Base-by-base conservation (phyloP, 2,797 vertebrate species). In the Mycteria americana region DNA sequence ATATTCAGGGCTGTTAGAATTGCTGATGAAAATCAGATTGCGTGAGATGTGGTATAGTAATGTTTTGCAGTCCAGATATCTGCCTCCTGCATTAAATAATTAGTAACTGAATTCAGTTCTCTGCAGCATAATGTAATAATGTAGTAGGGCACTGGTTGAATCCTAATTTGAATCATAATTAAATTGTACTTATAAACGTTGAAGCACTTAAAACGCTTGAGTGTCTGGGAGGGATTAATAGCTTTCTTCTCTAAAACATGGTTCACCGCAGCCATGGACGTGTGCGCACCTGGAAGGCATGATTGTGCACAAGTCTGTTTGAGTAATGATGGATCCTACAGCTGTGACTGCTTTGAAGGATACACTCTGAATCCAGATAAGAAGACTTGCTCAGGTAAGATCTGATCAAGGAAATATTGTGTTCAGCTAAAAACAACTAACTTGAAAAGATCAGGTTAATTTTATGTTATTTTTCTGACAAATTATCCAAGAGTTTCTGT, bases 301-400 rank as follows among this genome's bases (percentile, higher is more conserved):
- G 97, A 97, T 21, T 99, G 99, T 89, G 98, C 99, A 60, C 99
- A 99, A 53, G 92, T 99, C 76, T 99, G 99, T 95, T 97, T 99
- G 95, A 98, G 97, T 35, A 98, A 85, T 6, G 97, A 89, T 10
- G 96, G 97, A 67, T 98, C 98, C 14, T 98, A 98, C 92, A 95
- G 93, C 96, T 99, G 99, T 81, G 97, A 96, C 91, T 99, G 99
- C 97, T 98, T 94, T 4, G 88, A 95, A 21, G 99, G 99, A n/a
- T 99, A 98, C 37, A 84, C 96, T 64, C 94, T 99, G 94, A 99
- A 99, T 75, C 86, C 95, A 68, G 99, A 99, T 96, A 97, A 96
- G 97, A 99, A 98, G 95, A 99, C 99, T 2, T 99, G 99, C 94
- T 98, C 98, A 94, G 97, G 98, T 99, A 97, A 99, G 98, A 96